Base-by-base conservation (phyloP, 2,888 invertebrate genomes). In the Cryptus armator region DNA sequence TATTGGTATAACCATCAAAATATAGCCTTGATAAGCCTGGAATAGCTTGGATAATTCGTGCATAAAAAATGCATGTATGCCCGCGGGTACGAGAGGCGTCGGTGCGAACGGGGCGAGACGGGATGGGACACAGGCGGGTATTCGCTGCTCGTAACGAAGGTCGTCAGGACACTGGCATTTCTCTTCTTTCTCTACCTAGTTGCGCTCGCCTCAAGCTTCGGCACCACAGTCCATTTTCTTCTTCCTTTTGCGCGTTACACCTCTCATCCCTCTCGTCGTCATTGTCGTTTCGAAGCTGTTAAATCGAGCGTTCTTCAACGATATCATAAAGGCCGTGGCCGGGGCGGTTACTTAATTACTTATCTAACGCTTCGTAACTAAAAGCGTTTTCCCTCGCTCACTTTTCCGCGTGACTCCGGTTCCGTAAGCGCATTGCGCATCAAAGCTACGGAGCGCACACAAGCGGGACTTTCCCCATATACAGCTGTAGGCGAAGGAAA, bases 131-230 rank as follows among this genome's bases (percentile, higher is more conserved):
- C 0, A 4, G 5, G 10, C 9, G 44, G 4, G 4, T 68, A 44
- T 78, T 78, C 46, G 59, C 77, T 48, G 68, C 59, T 78, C 77
- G 53, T 78, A 79, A 64, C 51, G 71, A 79, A 79, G 62, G 64
- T 79, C 71, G 43, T 70, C 51, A 51, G 19, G 79, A 32, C 62
- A 48, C 51, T 32, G 19, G 62, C 19, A 46, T 43, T 44, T 24
- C 66, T 32, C 19, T 43, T 46, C 78, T 37, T 32, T 29, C 16
- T 62, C 51, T 71, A 29, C 16, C 10, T 51, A 62, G 62, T 44
- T 64, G 64, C 24, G 32, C 48, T 43, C 37, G 62, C 64, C 62
- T 1, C 7, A 9, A 51, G 62, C 62, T 79, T 29, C 48, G 37
- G 19, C 37, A 48, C 37, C 48, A 56, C 19, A n/a, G 29, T 62